phyloP scores from a whole-genome alignment of 2,888 invertebrate species.

The Eremobia ochroleuca region DNA sequence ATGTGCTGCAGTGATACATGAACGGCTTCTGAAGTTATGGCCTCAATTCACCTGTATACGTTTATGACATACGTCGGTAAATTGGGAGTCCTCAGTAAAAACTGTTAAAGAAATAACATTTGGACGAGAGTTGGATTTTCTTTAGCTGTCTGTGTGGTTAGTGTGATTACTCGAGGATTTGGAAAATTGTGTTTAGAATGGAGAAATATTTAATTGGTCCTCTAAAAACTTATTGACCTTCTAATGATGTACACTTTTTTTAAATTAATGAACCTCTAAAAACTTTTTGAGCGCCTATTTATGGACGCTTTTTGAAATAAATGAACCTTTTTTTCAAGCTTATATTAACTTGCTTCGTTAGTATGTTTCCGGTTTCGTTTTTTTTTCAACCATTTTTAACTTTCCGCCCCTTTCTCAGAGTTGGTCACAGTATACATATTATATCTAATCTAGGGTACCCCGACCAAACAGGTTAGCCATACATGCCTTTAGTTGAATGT shows the following conservation, averaged over 20 bases:
- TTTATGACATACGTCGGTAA: conserved; percentile 14
- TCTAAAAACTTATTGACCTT: neutral
- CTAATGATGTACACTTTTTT: neutral
- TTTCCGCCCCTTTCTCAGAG: neutral
- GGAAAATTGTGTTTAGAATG: neutral
- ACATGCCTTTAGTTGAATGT: neutral
- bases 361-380: neutral
- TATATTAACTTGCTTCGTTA: neutral
- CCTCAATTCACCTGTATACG: neutral
- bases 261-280: neutral
- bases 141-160: neutral
- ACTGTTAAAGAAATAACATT: conserved; percentile 1
- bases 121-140: neutral
- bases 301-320: neutral
- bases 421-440: too few relatives aligned
- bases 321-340: neutral
- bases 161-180: neutral
- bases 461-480: neutral
- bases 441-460: neutral
- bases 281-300: neutral
- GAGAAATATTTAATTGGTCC: neutral
- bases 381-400: neutral
- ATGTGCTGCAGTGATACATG: conserved; percentile 25
- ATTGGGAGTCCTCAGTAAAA: neutral
- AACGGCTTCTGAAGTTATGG: conserved; percentile 28